Base-by-base conservation (phyloP, 2,888 invertebrate species). In the Nematopogon swammerdamellus region DNA sequence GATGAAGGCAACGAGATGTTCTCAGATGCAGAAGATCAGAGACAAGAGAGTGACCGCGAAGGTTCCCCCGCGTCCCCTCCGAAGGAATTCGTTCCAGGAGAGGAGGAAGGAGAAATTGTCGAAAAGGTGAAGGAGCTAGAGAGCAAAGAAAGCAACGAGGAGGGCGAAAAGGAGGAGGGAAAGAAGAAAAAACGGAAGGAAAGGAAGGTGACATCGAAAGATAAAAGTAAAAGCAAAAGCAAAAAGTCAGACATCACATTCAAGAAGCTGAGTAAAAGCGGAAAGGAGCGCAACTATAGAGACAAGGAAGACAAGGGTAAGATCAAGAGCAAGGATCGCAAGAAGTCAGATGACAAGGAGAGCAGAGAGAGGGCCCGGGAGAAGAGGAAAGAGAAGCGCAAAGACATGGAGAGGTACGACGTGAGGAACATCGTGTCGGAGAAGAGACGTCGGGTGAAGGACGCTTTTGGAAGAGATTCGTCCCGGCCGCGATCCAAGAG, bases 371-470 rank as follows among this genome's bases (percentile, higher is more conserved):
- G 61, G 63, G 69, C 59, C 62, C 76, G 59, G 57, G 61, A 63
- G 59, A 72, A 63, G 63, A 74, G 66, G 59, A 76, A 62, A 57
- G 80, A 69, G 54, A 90, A 87, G 60, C 81, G 91, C 16, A 88
- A 90, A 61, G 92, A 93, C 60, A 71, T 94, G 47, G 89, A 89
- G 59, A 82, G 93, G 2, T 94, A 94, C 65, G 88, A 92, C 72
- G 92, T 93, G 10, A 81, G 93, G 43, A 86, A 88, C 53, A 74
- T 93, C 36, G 87, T 93, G 8, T 82, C 87, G 4, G 88, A 88
- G 54, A 85, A 86, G 57, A 84, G 86, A 0, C 73, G 83, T 51
- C 76, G 81, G 30, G 75, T 83, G 49, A 90, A 88, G 67, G 91
- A 92, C 68, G 84, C 88, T 48, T 92, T 91, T 69, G 92, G 92